Evolutionary conservation across 2,888 invertebrate genomes (phyloP).

Genomic region (Parnassius orleans): DNA sequence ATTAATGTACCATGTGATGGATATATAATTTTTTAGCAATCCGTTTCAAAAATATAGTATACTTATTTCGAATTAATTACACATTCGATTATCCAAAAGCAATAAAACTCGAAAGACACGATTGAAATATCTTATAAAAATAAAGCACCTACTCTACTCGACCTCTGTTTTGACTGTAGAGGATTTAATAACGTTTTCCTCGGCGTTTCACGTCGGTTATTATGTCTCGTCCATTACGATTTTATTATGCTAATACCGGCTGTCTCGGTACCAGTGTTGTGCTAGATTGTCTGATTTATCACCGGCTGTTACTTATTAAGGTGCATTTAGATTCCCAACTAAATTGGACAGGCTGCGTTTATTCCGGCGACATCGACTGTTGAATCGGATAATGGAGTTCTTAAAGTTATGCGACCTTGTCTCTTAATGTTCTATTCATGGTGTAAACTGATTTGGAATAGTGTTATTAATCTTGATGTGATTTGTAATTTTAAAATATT

Average conservation of each 20-base stretch:
- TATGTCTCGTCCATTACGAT: slow-evolving; percentile 66
- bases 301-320: slow-evolving; percentile 29
- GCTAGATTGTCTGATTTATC: slow-evolving; percentile 40
- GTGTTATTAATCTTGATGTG: too few relatives aligned
- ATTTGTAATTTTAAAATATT: too few relatives aligned
- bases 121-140: too few relatives aligned
- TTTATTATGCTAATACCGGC: slow-evolving; percentile 62
- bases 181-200: slow-evolving; percentile 56
- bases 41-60: too few relatives aligned
- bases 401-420: slow-evolving; percentile 12
- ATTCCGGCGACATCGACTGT: slow-evolving; percentile 7
- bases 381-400: slow-evolving; percentile 18
- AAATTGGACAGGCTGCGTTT: slow-evolving; percentile 21
- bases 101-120: too few relatives aligned
- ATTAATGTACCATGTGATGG: too few relatives aligned
- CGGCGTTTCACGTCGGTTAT: slow-evolving; percentile 57
- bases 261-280: slow-evolving; percentile 35
- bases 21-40: too few relatives aligned
- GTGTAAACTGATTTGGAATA: background rate
- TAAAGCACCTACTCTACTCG: slow-evolving; percentile 34
- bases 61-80: too few relatives aligned
- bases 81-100: too few relatives aligned
- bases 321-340: slow-evolving; percentile 26
- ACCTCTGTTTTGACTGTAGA: slow-evolving; percentile 35
- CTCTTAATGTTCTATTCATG: slow-evolving; percentile 7